Base-by-base conservation (phyloP, 2,113 vertebrate species). In the Cinclus mexicanus region DNA sequence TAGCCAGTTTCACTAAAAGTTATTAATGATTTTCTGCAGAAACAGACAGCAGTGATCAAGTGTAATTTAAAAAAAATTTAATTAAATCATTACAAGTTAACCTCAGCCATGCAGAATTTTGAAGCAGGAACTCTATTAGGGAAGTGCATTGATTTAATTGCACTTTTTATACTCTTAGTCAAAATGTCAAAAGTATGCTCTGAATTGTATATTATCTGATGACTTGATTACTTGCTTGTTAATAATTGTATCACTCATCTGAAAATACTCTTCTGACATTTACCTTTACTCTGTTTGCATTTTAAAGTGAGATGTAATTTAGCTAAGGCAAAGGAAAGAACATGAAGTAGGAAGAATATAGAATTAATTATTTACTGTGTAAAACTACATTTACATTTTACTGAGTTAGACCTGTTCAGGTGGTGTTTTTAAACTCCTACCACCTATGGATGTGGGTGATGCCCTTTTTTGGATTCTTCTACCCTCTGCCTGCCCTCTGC, bases 221-320 rank as follows among this genome's bases (percentile, higher is more conserved):
- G 80, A 29, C 72, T 88, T 93, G 79, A 96, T 96, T 94, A 88
- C 70, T 95, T 86, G 85, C 53, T 90, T 77, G 41, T 92, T 92
- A 90, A 92, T 86, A 88, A 92, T 74, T 77, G 55, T 56, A 84
- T 93, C 89, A 83, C 47, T 95, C 86, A 90, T 86, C 80, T 78
- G 83, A 68, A 95, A 97, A 83, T 67, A 74, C 20, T 69, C 46
- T 67, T 89, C 75, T 92, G 88, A 83, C 94, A 93, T 94, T 93
- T 86, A 90, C 79, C 69, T 83, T 90, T 56, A 39, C 16, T 79
- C 70, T 77, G 29, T 68, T 86, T 83, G 49, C 42, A 92, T 93
- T 87, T 74, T 47, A 57, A 92, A 93, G 21, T 44, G 33, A 81
- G 76, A 63, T 3, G 1, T 29, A n/a, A 83, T 90, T 77, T 70